Conservation (phyloP, 2,888 invertebrate species). For the Anorthoa munda region DNA sequence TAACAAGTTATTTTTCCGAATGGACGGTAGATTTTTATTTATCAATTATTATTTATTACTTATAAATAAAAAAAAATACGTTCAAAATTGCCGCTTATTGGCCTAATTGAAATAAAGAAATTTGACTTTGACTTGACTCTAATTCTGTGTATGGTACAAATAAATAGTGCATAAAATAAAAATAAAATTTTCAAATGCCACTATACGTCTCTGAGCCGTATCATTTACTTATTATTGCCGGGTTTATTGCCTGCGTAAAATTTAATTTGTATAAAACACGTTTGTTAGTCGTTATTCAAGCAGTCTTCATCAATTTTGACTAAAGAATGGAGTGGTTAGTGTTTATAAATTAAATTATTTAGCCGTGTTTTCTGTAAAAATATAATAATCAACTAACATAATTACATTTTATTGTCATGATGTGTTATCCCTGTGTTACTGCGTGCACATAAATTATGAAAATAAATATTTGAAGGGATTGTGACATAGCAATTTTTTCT, state of each 20-base stretch:
- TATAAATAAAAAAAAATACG: no score
- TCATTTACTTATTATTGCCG: neutral
- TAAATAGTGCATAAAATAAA: neutral
- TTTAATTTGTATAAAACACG: slow-evolving; percentile 4
- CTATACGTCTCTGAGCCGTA: neutral
- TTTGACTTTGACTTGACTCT: no score
- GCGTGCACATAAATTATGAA: no score
- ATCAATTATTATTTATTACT: no score
- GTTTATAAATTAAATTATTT: neutral
- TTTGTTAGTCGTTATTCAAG: neutral
- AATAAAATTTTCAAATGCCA: neutral
- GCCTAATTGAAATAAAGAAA: no score
- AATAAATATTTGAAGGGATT: no score
- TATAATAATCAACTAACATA: neutral
- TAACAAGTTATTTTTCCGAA: no score
- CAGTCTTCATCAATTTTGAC: slow-evolving; percentile 6
- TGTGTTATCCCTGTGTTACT: no score
- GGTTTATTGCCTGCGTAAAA: slow-evolving; percentile 84
- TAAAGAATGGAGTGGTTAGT: slow-evolving; percentile 91
- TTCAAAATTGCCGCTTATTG: no score
- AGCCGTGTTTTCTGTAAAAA: neutral
- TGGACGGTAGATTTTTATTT: no score
- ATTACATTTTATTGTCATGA: neutral
- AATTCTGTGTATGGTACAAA: no score
- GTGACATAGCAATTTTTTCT: no score